Conservation (phyloP, 2,888 invertebrate genomes). For the Dicycla oo region DNA sequence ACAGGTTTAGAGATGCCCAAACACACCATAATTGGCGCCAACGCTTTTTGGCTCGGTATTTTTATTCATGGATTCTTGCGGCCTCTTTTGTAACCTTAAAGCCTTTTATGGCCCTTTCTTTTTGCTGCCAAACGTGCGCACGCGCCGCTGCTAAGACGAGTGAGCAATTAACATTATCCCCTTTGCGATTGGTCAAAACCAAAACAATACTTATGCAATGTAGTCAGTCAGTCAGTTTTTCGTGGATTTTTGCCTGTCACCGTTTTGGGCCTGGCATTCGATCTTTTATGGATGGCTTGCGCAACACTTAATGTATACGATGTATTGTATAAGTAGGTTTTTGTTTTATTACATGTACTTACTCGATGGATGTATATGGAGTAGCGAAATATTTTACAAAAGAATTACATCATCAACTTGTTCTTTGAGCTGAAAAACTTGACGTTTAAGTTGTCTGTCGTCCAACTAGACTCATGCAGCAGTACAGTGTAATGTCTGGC, state of each 20-base stretch:
- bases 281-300: constrained; percentile 60
- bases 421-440: constrained; percentile 46
- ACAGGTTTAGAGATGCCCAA: constrained; percentile 76
- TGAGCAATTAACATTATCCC: constrained; percentile 82
- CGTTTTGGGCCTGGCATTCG: constrained; percentile 48
- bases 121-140: constrained; percentile 72
- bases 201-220: constrained; percentile 56
- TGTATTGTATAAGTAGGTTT: constrained; percentile 51
- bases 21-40: constrained; percentile 80
- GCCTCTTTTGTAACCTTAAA: constrained; percentile 72
- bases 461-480: constrained; percentile 31
- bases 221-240: constrained; percentile 52
- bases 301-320: constrained; percentile 53
- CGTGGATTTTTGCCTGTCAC: constrained; percentile 49
- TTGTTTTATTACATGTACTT: constrained; percentile 49
- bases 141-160: constrained; percentile 76
- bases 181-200: constrained; percentile 65
- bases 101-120: constrained; percentile 75
- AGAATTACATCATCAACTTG: constrained; percentile 56
- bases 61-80: constrained; percentile 84
- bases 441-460: constrained; percentile 10
- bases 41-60: constrained; percentile 82
- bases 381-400: constrained; percentile 52
- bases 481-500: constrained; percentile 5
- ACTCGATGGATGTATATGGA: constrained; percentile 34